A percentile compares a stretch with the other conserved stretches of the same genome.
Evolutionary conservation across 2,113 vertebrate species (phyloP).

Genomic region (Ameiurus melas): DNA sequence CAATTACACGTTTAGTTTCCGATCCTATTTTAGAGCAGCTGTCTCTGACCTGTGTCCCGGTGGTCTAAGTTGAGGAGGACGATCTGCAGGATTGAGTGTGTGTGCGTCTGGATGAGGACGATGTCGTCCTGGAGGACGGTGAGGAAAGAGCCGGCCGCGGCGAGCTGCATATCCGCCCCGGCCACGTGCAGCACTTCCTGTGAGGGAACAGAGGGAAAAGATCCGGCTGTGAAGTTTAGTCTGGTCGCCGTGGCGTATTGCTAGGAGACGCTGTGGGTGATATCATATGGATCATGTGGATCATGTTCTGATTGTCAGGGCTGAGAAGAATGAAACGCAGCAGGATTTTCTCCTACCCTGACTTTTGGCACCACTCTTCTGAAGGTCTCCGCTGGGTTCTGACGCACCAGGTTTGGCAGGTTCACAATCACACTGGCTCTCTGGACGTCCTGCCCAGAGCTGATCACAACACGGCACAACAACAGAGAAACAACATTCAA

Average conservation of each 20-base stretch:
- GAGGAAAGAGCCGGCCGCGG: slow-evolving; percentile 87
- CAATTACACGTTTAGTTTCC: not conserved
- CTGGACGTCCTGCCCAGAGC: slow-evolving; percentile 91
- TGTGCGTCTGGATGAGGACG: slow-evolving; percentile 86
- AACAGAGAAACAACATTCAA: not conserved
- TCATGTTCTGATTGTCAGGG: not conserved
- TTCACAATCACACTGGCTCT: slow-evolving; percentile 89
- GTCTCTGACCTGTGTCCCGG: slow-evolving; percentile 80
- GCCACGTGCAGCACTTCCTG: slow-evolving; percentile 87
- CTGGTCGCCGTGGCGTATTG: not conserved
- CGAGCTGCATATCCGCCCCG: slow-evolving; percentile 87
- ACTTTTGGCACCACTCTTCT: slow-evolving; percentile 92
- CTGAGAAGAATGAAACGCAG: not conserved
- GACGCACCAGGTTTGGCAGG: slow-evolving; percentile 86
- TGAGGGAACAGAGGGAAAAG: not conserved
- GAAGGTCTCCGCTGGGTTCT: slow-evolving; percentile 91
- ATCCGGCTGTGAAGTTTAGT: not conserved
- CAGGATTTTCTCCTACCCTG: slow-evolving; percentile 77
- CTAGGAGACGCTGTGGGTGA: slow-evolving; percentile 2
- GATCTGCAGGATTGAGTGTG: slow-evolving; percentile 88
- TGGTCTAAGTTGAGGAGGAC: slow-evolving; percentile 90
- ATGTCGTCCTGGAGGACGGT: slow-evolving; percentile 91
- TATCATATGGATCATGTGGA: not conserved
- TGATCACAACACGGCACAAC: slow-evolving; percentile 53
- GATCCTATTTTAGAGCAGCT: not conserved